Conservation (phyloP, 2,888 invertebrate genomes). For the Dysmachus trigonus region DNA sequence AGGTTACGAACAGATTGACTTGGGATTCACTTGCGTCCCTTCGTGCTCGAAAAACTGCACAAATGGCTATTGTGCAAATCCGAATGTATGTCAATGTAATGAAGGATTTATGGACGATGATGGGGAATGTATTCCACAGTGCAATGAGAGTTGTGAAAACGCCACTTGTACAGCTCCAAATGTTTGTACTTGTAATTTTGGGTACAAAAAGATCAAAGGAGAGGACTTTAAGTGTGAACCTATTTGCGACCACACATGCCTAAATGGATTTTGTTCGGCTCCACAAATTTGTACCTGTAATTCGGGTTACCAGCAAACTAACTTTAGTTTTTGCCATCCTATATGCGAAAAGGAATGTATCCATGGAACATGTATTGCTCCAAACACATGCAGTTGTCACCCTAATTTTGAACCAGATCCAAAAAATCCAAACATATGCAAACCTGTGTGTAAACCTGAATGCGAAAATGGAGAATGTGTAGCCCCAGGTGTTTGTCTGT, state of each 20-base stretch:
- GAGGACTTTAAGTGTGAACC: constrained; percentile 56
- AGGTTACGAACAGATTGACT: background rate
- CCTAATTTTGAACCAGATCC: background rate
- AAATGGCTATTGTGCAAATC: constrained; percentile 59
- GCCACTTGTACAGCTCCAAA: constrained; percentile 60
- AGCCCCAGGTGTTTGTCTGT: constrained; percentile 45
- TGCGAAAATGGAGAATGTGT: constrained; percentile 49
- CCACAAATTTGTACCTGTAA: constrained; percentile 70
- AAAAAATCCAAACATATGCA: background rate
- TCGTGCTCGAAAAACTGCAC: constrained; percentile 66
- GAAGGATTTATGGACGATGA: background rate
- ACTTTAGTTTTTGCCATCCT: constrained; percentile 54
- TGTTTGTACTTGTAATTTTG: constrained; percentile 60
- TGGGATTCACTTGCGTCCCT: constrained; percentile 57
- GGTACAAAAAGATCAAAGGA: constrained; percentile 55
- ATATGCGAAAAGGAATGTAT: constrained; percentile 52
- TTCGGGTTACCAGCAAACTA: constrained; percentile 59
- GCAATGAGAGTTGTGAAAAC: constrained; percentile 53
- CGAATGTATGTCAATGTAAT: background rate
- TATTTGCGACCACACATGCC: constrained; percentile 60
- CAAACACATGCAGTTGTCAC: constrained; percentile 24
- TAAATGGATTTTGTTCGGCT: constrained; percentile 66
- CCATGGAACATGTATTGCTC: constrained; percentile 39
- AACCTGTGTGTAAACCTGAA: background rate
- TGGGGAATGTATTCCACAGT: constrained; percentile 53